A percentile compares a stretch with the other conserved stretches of the same genome.
Conservation (phyloP, 2,888 invertebrate species). For the Hydriomena furcata region DNA sequence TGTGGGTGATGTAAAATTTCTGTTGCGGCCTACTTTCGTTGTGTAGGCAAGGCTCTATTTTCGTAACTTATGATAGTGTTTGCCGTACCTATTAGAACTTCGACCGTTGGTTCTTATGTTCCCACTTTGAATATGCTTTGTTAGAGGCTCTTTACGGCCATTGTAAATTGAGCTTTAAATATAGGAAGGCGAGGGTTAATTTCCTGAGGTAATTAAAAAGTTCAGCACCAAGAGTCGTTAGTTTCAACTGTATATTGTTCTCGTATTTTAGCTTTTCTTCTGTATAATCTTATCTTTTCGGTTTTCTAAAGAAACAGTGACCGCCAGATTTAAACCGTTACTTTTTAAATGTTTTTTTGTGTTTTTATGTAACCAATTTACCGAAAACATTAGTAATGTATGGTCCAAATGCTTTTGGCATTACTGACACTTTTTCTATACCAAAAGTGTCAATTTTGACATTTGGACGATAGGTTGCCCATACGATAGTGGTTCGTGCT, state of each 20-base stretch:
- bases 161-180: conserved; percentile 29
- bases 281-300: conserved; percentile 1
- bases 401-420: too few relatives aligned
- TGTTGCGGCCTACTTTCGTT: not conserved
- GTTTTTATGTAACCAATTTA: too few relatives aligned
- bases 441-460: too few relatives aligned
- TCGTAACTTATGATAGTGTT: conserved; percentile 23
- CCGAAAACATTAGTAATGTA: too few relatives aligned
- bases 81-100: conserved; percentile 28
- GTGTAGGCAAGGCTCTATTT: conserved; percentile 9
- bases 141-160: conserved; percentile 20
- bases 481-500: too few relatives aligned
- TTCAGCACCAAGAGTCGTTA: conserved; percentile 10
- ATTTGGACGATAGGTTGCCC: too few relatives aligned
- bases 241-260: conserved; percentile 19
- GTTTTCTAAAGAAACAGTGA: not conserved
- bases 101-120: conserved; percentile 22
- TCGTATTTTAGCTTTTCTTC: conserved; percentile 16
- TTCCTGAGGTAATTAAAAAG: conserved; percentile 25
- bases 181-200: conserved; percentile 20
- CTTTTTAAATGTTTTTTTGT: too few relatives aligned
- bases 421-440: too few relatives aligned
- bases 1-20: too few relatives aligned
- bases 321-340: not conserved
- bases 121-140: conserved; percentile 31